Evolutionary conservation across 2,888 invertebrate genomes (phyloP).

Genomic region (Brassicogethes aeneus): DNA sequence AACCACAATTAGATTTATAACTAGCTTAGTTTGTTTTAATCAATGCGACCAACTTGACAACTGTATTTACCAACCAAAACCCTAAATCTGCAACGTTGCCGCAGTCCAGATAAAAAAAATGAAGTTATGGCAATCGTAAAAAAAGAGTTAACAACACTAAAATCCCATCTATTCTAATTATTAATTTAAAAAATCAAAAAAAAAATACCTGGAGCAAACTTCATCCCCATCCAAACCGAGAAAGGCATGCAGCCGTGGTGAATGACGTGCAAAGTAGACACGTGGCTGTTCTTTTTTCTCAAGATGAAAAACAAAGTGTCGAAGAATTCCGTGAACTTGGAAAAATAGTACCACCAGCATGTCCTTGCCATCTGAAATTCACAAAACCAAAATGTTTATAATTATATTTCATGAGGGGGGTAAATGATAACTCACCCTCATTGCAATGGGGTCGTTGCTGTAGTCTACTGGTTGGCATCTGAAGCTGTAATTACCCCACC

Average conservation of each 20-base stretch:
- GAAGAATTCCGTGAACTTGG: constrained; percentile 89
- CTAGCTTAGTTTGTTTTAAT: too few species aligned
- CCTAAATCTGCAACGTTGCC: too few species aligned
- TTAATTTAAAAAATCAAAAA: too few species aligned
- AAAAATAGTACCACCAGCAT: constrained; percentile 92
- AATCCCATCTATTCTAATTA: too few species aligned
- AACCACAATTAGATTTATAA: too few species aligned
- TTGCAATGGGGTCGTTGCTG: constrained; percentile 54
- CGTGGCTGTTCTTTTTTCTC: constrained; percentile 87
- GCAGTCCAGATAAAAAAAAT: too few species aligned
- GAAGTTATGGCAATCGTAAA: too few species aligned
- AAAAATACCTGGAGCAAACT: constrained; percentile 83
- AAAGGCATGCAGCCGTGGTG: constrained; percentile 95
- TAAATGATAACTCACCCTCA: constrained; percentile 50
- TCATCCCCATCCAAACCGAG: constrained; percentile 90
- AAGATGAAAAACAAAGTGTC: constrained; percentile 93
- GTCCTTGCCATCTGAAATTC: constrained; percentile 63
- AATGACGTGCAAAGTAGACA: constrained; percentile 85
- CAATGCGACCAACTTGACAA: too few species aligned
- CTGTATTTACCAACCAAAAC: too few species aligned
- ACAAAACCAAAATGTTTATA: constrained; percentile 2
- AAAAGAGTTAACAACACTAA: too few species aligned
- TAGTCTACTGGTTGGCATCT: constrained; percentile 79
- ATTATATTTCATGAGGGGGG: not conserved
- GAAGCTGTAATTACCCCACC: constrained; percentile 66